Percentiles rank a stretch among this genome's conserved stretches.
Evolutionary conservation across 2,888 invertebrate species (phyloP).

Genomic region (Campaea margaritaria): DNA sequence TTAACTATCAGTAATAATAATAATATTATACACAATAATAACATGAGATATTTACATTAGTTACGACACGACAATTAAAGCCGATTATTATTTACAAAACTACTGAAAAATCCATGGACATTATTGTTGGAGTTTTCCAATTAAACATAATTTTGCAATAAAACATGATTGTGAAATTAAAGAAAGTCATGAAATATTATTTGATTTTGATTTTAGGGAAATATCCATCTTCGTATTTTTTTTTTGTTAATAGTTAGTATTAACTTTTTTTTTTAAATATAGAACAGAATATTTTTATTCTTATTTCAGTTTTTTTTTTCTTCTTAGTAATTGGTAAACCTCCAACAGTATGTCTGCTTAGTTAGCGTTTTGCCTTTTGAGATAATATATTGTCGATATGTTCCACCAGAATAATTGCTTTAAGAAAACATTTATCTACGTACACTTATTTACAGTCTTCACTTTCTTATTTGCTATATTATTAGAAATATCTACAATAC

Average conservation of each 20-base stretch:
- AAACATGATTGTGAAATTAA: no score
- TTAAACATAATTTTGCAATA: constrained; percentile 22
- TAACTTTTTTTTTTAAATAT: no score
- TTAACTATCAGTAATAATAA: constrained; percentile 27
- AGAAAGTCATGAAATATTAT: no score
- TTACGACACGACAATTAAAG: constrained; percentile 31
- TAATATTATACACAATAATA: constrained; percentile 22
- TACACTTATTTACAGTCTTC: constrained; percentile 81
- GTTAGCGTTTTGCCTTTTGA: constrained; percentile 40
- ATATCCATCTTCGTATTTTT: no score
- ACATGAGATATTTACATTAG: constrained; percentile 36
- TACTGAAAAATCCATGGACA: constrained; percentile 33
- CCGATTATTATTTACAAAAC: constrained; percentile 50
- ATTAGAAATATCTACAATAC: constrained; percentile 49
- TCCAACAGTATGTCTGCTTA: constrained; percentile 14
- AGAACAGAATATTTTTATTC: no score
- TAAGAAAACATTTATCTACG: constrained; percentile 57
- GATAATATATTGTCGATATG: constrained; percentile 77
- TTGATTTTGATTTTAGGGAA: no score
- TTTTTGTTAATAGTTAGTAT: no score
- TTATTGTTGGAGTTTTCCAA: constrained; percentile 29
- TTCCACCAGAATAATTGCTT: constrained; percentile 75
- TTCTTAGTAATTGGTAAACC: constrained; percentile 26
- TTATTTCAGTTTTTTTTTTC: background rate
- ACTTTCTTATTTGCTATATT: constrained; percentile 54